Evolutionary conservation across 2,888 invertebrate genomes (phyloP).

Genomic region (Schizotus pectinicornis): DNA sequence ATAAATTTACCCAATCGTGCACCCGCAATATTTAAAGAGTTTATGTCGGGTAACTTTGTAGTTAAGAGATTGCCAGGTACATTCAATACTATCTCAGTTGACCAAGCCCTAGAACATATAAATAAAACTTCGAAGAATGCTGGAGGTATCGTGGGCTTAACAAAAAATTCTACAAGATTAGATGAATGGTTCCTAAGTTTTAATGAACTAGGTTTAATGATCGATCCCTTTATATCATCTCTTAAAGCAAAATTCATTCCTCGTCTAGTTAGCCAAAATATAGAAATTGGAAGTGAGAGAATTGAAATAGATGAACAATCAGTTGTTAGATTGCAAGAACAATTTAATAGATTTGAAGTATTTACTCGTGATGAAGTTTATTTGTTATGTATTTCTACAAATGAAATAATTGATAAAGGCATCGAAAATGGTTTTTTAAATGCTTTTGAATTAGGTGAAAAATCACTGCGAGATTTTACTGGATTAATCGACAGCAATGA

Average conservation of each 20-base stretch:
- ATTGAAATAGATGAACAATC: constrained; percentile 12
- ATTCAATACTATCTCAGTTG: constrained; percentile 29
- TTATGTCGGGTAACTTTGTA: constrained; percentile 24
- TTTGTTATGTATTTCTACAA: constrained; percentile 16
- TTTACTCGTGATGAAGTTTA: constrained; percentile 5
- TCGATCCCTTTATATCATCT: constrained; percentile 3
- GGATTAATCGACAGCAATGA: no score
- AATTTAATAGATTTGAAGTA: constrained; percentile 23
- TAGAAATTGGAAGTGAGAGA: constrained; percentile 11
- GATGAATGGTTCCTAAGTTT: constrained; percentile 31
- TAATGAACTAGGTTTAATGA: constrained; percentile 23
- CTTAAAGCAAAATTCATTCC: background rate
- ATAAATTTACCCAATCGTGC: constrained; percentile 10
- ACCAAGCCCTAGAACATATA: constrained; percentile 30
- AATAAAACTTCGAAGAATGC: no score
- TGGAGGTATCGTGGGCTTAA: constrained; percentile 21
- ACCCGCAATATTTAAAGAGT: constrained; percentile 21
- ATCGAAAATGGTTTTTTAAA: no score
- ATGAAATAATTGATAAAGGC: no score
- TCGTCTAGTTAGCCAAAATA: constrained; percentile 15
- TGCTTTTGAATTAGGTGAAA: no score
- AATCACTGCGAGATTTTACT: no score
- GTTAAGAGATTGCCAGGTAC: no score
- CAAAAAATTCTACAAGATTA: constrained; percentile 27
- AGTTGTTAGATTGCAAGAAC: constrained; percentile 9